Evolutionary conservation across 2,888 invertebrate genomes (phyloP).

Genomic region (Rhingia rostrata): DNA sequence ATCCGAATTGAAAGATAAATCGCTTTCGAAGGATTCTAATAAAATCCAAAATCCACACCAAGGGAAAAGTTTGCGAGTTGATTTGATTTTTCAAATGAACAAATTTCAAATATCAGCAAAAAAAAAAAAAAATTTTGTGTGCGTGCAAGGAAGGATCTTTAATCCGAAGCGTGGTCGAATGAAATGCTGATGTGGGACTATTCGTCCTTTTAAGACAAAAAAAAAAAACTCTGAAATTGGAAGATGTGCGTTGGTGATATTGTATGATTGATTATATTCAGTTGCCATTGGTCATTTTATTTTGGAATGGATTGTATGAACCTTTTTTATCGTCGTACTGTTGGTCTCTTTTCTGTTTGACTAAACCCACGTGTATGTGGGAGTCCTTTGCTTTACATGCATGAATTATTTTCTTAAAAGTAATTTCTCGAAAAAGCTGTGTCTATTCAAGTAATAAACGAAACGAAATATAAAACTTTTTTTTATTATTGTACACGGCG

Average conservation of each 20-base stretch:
- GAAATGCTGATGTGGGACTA: not conserved
- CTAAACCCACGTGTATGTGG: too few species aligned
- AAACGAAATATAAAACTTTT: too few species aligned
- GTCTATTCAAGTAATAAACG: too few species aligned
- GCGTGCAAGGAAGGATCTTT: not conserved
- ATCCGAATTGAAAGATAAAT: conserved; percentile 8
- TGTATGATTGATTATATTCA: conserved; percentile 31
- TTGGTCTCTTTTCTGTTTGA: too few species aligned
- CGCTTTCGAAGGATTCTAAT: not conserved
- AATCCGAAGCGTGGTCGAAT: conserved; percentile 19
- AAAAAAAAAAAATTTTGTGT: not conserved
- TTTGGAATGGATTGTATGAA: conserved; percentile 16
- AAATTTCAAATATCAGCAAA: conserved; percentile 16
- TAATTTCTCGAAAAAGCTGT: too few species aligned
- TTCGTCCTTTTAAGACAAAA: too few species aligned
- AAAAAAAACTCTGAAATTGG: not conserved
- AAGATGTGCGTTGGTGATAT: conserved; percentile 12
- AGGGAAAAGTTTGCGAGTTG: not conserved
- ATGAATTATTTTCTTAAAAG: too few species aligned
- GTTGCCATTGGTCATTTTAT: not conserved
- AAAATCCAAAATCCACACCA: not conserved
- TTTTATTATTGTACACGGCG: too few species aligned
- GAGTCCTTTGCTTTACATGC: too few species aligned
- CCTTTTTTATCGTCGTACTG: not conserved
- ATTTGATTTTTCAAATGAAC: conserved; percentile 27